Base-by-base conservation (phyloP, 2,113 vertebrate genomes). In the Potamarius usumacintae region DNA sequence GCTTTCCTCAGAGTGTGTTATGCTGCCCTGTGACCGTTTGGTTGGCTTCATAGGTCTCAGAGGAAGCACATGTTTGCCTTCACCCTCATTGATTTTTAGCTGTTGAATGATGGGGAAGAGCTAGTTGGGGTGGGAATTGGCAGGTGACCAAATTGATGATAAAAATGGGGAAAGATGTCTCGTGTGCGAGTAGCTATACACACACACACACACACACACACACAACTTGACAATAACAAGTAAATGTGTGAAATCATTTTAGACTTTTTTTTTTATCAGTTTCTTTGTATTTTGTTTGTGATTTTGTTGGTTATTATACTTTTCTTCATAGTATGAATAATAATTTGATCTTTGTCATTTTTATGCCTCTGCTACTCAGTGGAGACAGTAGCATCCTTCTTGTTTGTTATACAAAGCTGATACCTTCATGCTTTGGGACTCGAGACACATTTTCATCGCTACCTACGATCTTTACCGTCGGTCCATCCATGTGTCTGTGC, bases 251-350 rank as follows among this genome's bases (percentile, higher is more conserved):
- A 22, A 65, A n/a, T 65, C 5, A 65, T 65, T 65, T 65, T 62
- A 22, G 6, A 20, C 18, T 17, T 17, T 6, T n/a, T n/a, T 17
- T 17, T 60, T 17, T 18, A 60, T 15, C 12, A 20, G 15, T 20
- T 7, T 17, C 17, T 22, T 62, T 62, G 58, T 60, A 17, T 20
- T 58, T 15, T 42, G 15, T 72, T 42, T 52, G 4, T n/a, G 0
- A 11, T 48, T 90, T 90, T 79, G 15, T 84, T 85, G 30, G 27
- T 81, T 83, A 55, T 79, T n/a, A 12, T 58, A 15, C 3, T 80
- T 57, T 14, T 12, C 2, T 57, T 57, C 12, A 17, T 27, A 58
- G n/a, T 30, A 0, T 42, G 67, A 30, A 17, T 42, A 34, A 71
- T 17, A 34, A 74, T 74, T 72, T 20, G 69, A 42, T 34, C 2